Evolutionary conservation across 2,888 invertebrate species (phyloP).

Genomic region (Acanthococcus lagerstroemiae): DNA sequence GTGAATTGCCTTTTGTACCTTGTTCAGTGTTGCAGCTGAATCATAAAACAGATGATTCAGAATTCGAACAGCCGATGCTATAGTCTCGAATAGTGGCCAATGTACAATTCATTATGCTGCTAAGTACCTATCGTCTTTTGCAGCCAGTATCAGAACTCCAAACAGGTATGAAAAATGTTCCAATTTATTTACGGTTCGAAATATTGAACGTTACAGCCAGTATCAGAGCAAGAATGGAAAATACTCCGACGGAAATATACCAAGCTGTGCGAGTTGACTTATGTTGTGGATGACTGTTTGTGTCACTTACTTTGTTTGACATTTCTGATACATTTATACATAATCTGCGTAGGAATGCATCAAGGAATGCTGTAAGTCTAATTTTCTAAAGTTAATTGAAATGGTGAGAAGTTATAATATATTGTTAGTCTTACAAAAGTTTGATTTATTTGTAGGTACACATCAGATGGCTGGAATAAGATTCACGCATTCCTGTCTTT

Average conservation of each 20-base stretch:
- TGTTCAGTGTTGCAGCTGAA: no score
- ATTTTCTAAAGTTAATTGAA: background rate
- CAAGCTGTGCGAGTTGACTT: constrained; percentile 30
- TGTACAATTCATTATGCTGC: no score
- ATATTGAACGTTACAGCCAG: no score
- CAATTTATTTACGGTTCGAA: no score
- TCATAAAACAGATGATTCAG: no score
- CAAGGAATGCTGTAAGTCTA: constrained; percentile 32
- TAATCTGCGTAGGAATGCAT: constrained; percentile 31
- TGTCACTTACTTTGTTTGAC: constrained; percentile 33
- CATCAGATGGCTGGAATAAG: constrained; percentile 12
- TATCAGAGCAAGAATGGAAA: constrained; percentile 33
- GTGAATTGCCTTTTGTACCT: no score
- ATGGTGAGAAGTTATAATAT: background rate
- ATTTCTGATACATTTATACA: constrained; percentile 32
- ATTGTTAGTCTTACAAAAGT: no score
- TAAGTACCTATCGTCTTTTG: no score
- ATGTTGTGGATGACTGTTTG: constrained; percentile 30
- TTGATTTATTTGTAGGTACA: constrained; percentile 20
- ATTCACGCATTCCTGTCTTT: constrained; percentile 32
- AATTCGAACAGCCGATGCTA: no score
- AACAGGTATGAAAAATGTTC: no score
- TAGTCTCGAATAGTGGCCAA: no score
- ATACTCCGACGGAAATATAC: constrained; percentile 31
- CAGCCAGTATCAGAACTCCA: no score